Evolutionary conservation across 2,113 vertebrate genomes (phyloP), one percentile per base, ranked within the genome.

Genomic region (Crypturellus undulatus): DNA sequence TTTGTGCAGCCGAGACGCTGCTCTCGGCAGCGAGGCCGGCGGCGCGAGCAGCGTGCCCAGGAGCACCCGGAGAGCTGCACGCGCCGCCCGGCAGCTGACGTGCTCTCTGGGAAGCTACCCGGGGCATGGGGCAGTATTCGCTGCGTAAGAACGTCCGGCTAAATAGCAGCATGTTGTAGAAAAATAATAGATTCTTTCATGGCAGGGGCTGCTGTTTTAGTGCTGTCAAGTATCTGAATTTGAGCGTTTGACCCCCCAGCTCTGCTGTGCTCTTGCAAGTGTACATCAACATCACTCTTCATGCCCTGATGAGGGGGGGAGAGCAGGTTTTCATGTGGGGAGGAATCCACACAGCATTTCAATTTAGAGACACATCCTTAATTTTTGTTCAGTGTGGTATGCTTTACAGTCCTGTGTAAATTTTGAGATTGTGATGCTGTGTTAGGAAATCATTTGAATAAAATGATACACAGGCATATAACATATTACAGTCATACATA

Each of bases 21-120:
- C 20, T 52, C 54, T 30, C 25, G 38, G 58, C 19, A 58, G n/a
- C 24, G 21, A 47, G 45, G 36, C 15, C 2, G 7, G 68, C 28
- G 43, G 6, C 59, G 6, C 28, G 49, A 52, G 54, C 3, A 12
- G 45, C 1, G 2, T 40, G 34, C 9, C 28, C 11, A n/a, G 49
- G 18, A 22, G 21, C 49, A 49, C 47, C 42, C 40, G 0, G 0
- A 4, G 12, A 6, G 75, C 76, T 26, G 34, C 9, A 32, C 42
- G 59, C 34, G 34, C 0, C 7, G 30, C n/a, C 25, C 1, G 1
- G 38, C 10, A 5, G 0, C 36, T 28, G n/a, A 13, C n/a, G 3
- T 54, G 52, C 25, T 56, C 58, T 1, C 0, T 28, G 64, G 75
- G 45, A 43, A 21, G 20, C 32, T 20, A 36, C 14, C 18, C 6